phyloP scores from a whole-genome alignment of 2,797 vertebrate species.

The Poeciliopsis infans region DNA sequence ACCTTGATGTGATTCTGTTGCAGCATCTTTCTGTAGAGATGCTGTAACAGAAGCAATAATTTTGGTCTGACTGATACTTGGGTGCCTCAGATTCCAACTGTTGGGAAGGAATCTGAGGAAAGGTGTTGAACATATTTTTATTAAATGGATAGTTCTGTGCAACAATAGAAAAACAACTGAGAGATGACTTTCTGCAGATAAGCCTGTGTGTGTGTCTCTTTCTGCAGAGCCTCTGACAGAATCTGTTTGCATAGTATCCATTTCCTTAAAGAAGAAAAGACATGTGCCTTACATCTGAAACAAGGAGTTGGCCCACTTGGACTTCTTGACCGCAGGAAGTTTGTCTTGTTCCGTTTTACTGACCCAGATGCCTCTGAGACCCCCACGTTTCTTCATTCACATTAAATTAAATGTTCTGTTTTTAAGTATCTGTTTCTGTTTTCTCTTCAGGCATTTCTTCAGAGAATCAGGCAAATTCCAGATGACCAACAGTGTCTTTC shows the following conservation, averaged over 20 bases:
- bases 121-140: neutral
- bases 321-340: neutral
- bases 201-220: slow-evolving; percentile 14
- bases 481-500: slow-evolving; percentile 93
- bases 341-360: neutral
- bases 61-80: slow-evolving; percentile 34
- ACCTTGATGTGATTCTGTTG: slow-evolving; percentile 48
- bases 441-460: slow-evolving; percentile 89
- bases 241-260: neutral
- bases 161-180: slow-evolving; percentile 15
- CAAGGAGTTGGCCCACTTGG: slow-evolving; percentile 15
- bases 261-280: slow-evolving; percentile 36
- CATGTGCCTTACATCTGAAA: neutral
- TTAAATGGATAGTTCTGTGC: slow-evolving; percentile 1
- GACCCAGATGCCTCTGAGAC: neutral
- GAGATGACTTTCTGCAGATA: slow-evolving; percentile 11
- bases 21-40: slow-evolving; percentile 22
- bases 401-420: neutral
- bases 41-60: slow-evolving; percentile 30
- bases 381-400: neutral
- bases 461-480: slow-evolving; percentile 90
- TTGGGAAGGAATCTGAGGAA: neutral
- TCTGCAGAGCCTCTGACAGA: slow-evolving; percentile 4
- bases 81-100: slow-evolving; percentile 27
- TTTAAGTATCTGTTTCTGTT: slow-evolving; percentile 29